A percentile compares a stretch with the other conserved stretches of the same genome.
These are phyloP conservation scores for Tachysurus vachellii DNA, from an alignment of 2,113 vertebrate species.

Conservation along the genomic window DNA sequence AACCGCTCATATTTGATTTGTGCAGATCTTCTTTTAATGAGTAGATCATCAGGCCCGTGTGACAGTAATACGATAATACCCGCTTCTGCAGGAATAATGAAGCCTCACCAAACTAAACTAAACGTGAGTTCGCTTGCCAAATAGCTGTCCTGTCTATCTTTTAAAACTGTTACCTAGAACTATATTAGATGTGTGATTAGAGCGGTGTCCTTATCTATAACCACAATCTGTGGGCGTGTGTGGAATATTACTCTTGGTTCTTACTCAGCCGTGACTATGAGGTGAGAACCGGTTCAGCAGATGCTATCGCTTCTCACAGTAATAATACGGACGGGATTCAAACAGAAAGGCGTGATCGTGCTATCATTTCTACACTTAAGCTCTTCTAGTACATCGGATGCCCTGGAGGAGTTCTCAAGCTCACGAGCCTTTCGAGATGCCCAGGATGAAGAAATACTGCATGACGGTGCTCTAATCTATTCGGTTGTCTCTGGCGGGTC, in stretches of 20 bases:
- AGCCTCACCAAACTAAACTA: neutral
- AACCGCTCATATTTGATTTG: neutral
- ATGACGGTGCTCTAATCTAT: neutral
- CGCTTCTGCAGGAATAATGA: neutral
- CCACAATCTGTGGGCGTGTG: neutral
- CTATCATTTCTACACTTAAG: neutral
- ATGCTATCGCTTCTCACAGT: neutral
- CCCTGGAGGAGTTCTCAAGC: neutral
- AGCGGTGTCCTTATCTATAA: neutral
- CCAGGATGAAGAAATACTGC: neutral
- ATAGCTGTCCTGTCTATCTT: neutral
- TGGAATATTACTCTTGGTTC: neutral
- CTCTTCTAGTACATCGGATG: neutral
- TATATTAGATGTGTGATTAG: slow-evolving; percentile 5
- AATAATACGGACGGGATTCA: neutral
- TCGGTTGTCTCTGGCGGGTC: neutral
- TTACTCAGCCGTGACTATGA: neutral
- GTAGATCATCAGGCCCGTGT: neutral
- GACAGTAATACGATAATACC: neutral
- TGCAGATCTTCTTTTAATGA: neutral
- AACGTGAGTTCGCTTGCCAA: neutral
- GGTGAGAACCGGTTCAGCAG: neutral
- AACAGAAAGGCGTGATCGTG: neutral
- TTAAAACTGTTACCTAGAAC: neutral
- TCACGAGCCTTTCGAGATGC: neutral